phyloP scores from a whole-genome alignment of 2,113 vertebrate species.

The Paraplagusia blochii region DNA sequence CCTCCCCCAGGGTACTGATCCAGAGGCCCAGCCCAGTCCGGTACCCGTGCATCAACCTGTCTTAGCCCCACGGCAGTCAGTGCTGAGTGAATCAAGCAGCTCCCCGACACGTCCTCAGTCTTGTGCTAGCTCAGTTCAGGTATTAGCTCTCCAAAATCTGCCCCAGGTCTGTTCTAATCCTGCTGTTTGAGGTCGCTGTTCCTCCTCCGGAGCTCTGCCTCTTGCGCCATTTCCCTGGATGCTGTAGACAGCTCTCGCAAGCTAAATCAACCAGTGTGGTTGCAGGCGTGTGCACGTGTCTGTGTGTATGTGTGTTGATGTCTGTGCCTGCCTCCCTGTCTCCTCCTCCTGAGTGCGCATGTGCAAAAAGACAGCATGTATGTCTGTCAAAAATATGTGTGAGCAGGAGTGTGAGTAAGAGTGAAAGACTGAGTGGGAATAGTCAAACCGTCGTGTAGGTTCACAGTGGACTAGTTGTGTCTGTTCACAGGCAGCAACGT shows the following conservation, averaged over 20 bases:
- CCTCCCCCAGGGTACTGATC: slow-evolving; percentile 74
- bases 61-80: slow-evolving; percentile 36
- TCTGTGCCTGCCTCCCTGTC: slow-evolving; percentile 47
- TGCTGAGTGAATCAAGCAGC: slow-evolving; percentile 43
- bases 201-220: slow-evolving; percentile 61
- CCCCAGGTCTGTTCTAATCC: slow-evolving; percentile 67
- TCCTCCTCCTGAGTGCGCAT: slow-evolving; percentile 64
- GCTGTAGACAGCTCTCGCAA: slow-evolving; percentile 76
- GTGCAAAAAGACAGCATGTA: slow-evolving; percentile 70
- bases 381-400: slow-evolving; percentile 68
- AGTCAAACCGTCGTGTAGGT: no score
- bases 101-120: slow-evolving; percentile 31
- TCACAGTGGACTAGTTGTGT: slow-evolving; percentile 23
- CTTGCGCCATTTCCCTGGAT: slow-evolving; percentile 73
- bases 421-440: slow-evolving; percentile 64
- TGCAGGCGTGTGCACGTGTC: slow-evolving; percentile 67
- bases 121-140: slow-evolving; percentile 55
- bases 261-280: slow-evolving; percentile 78
- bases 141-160: slow-evolving; percentile 38
- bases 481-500: slow-evolving; percentile 20
- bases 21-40: slow-evolving; percentile 72
- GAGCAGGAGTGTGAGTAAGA: slow-evolving; percentile 57
- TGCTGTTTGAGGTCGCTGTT: slow-evolving; percentile 53
- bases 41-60: slow-evolving; percentile 63
- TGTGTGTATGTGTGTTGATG: slow-evolving; percentile 50